Evolutionary conservation across 1,140 invertebrate genomes (phyloP).

Genomic region (Drosophila repleta): DNA sequence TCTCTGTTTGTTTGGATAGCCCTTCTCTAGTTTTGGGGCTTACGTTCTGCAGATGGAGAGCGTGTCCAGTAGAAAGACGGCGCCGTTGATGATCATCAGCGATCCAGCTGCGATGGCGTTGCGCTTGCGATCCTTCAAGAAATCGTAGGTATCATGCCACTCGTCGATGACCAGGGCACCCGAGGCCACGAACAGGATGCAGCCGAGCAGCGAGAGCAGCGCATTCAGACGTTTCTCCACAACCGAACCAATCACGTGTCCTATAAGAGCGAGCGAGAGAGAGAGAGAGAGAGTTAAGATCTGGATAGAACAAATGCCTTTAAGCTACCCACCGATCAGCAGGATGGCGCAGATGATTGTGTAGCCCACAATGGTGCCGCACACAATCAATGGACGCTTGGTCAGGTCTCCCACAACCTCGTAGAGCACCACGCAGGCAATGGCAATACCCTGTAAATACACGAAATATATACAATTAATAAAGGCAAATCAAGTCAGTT

Average conservation of each 20-base stretch:
- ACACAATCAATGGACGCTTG: slow-evolving; percentile 63
- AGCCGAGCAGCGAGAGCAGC: slow-evolving; percentile 86
- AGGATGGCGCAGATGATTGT: slow-evolving; percentile 87
- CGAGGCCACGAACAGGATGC: slow-evolving; percentile 88
- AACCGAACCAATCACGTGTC: slow-evolving; percentile 86
- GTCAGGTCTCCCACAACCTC: slow-evolving; percentile 56
- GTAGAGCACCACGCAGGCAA: slow-evolving; percentile 73
- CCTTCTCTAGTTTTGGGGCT: slow-evolving; percentile 26
- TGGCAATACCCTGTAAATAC: slow-evolving; percentile 66
- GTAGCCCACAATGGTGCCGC: slow-evolving; percentile 86
- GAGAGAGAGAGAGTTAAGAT: background rate
- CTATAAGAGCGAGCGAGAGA: slow-evolving; percentile 20
- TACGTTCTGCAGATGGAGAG: slow-evolving; percentile 86
- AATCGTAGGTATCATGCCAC: slow-evolving; percentile 64
- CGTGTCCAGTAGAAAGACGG: slow-evolving; percentile 88
- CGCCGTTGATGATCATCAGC: slow-evolving; percentile 89
- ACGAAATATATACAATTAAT: background rate
- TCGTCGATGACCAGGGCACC: slow-evolving; percentile 88
- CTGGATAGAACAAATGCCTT: background rate
- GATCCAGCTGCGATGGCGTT: slow-evolving; percentile 89
- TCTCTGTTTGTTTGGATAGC: slow-evolving; percentile 1
- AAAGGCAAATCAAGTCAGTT: background rate
- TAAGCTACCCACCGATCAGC: slow-evolving; percentile 85
- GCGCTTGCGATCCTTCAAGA: slow-evolving; percentile 84
- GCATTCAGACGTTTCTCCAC: slow-evolving; percentile 84